Conservation (phyloP, 2,797 vertebrate genomes). For the Falco biarmicus region DNA sequence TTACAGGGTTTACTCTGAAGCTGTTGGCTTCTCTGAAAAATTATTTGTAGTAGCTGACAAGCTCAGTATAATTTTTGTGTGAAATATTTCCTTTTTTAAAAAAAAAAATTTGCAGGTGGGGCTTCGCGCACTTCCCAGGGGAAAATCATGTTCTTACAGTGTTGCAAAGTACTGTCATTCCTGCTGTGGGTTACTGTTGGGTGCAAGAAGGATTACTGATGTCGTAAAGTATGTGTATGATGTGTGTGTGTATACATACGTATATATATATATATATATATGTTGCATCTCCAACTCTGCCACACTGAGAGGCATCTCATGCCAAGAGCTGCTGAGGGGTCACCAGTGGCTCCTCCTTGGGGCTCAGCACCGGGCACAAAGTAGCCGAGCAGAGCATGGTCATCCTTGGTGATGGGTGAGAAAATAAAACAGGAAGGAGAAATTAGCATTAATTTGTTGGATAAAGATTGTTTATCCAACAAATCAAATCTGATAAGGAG, state of each 20-base stretch:
- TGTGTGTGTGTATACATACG: too few relatives aligned
- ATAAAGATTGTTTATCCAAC: not conserved
- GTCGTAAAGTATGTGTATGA: not conserved
- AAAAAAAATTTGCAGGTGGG: not conserved
- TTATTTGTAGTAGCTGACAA: not conserved
- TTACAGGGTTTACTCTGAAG: not conserved
- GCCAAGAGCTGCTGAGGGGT: not conserved
- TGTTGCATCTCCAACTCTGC: accelerated
- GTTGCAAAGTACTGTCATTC: not conserved
- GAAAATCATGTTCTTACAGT: not conserved
- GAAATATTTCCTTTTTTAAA: not conserved
- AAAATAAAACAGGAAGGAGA: not conserved
- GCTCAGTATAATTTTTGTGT: not conserved
- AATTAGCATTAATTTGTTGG: not conserved
- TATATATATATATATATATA: not conserved
- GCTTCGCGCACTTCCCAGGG: not conserved
- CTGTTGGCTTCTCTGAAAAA: not conserved
- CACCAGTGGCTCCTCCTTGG: not conserved
- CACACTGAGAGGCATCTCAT: not conserved
- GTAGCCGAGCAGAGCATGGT: not conserved
- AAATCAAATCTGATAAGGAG: not conserved
- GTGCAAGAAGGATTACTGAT: not conserved
- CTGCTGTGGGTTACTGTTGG: not conserved
- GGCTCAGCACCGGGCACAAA: not conserved
- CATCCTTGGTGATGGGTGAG: not conserved